Percentiles rank a stretch among this genome's conserved stretches.
Evolutionary conservation across 2,797 vertebrate genomes (phyloP).

Genomic region (Valencia hispanica): DNA sequence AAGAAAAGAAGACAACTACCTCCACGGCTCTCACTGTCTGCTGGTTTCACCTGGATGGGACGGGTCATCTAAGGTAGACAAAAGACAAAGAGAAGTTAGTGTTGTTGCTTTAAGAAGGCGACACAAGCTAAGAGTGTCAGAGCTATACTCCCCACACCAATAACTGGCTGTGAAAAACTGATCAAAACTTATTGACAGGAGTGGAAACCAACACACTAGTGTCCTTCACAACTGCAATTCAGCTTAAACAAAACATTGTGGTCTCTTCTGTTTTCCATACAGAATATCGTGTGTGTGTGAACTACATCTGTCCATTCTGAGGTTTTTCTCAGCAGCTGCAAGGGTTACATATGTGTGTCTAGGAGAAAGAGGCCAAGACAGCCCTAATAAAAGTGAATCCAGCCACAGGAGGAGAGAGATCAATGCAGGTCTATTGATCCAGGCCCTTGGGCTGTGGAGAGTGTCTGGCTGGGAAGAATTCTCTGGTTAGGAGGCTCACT

Average conservation of each 20-base stretch:
- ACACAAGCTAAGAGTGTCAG: constrained; percentile 55
- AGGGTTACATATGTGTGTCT: constrained; percentile 47
- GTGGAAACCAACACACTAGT: constrained; percentile 34
- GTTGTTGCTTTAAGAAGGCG: constrained; percentile 37
- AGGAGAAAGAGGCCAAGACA: constrained; percentile 65
- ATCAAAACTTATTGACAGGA: constrained; percentile 46
- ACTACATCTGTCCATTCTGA: constrained; percentile 18
- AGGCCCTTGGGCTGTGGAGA: constrained; percentile 78
- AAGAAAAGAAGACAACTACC: constrained; percentile 93
- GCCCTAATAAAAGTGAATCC: constrained; percentile 83
- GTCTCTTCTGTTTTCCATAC: constrained; percentile 18
- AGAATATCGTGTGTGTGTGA: constrained; percentile 12
- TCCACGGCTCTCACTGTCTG: constrained; percentile 99
- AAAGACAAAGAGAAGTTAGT: constrained; percentile 69
- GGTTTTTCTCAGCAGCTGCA: constrained; percentile 29
- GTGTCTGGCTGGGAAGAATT: constrained; percentile 82
- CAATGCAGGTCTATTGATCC: constrained; percentile 85
- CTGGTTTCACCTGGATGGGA: constrained; percentile 99
- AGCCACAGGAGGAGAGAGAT: constrained; percentile 79
- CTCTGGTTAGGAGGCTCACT: constrained; percentile 82
- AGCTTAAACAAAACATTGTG: background rate
- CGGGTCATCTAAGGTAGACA: constrained; percentile 92
- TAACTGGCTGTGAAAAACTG: constrained; percentile 41
- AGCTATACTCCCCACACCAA: constrained; percentile 45
- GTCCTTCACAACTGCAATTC: constrained; percentile 4